Evolutionary conservation across 2,113 vertebrate species (phyloP).

Genomic region (Campylorhamphus procurvoides): DNA sequence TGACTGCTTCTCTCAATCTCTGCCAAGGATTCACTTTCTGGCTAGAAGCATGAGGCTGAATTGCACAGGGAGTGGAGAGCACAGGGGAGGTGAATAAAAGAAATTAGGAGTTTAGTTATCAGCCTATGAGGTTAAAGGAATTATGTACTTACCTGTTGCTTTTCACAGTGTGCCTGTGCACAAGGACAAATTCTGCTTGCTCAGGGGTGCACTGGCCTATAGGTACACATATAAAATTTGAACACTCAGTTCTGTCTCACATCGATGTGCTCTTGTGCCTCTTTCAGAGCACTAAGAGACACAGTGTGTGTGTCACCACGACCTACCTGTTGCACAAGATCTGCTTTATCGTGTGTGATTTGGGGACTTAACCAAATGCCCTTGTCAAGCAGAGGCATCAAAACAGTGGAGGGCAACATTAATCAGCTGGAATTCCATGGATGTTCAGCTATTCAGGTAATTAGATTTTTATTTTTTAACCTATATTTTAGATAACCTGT

Average conservation of each 20-base stretch:
- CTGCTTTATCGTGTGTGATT: background rate
- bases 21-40: background rate
- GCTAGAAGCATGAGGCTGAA: background rate
- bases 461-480: background rate
- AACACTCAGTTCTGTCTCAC: background rate
- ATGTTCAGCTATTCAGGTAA: background rate
- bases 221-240: background rate
- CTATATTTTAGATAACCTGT: background rate
- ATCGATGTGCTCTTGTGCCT: background rate
- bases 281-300: background rate
- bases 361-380: background rate
- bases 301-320: background rate
- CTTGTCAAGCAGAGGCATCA: background rate
- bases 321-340: background rate
- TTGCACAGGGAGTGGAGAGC: background rate
- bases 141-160: background rate
- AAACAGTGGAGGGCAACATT: background rate
- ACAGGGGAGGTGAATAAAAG: background rate
- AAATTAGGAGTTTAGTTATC: background rate
- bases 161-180: background rate
- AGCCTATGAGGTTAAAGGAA: background rate
- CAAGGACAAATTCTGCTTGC: background rate
- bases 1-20: background rate
- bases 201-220: background rate
- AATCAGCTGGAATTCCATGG: background rate